Evolutionary conservation across 2,888 invertebrate genomes (phyloP).

Genomic region (Drosophila vallismaia): DNA sequence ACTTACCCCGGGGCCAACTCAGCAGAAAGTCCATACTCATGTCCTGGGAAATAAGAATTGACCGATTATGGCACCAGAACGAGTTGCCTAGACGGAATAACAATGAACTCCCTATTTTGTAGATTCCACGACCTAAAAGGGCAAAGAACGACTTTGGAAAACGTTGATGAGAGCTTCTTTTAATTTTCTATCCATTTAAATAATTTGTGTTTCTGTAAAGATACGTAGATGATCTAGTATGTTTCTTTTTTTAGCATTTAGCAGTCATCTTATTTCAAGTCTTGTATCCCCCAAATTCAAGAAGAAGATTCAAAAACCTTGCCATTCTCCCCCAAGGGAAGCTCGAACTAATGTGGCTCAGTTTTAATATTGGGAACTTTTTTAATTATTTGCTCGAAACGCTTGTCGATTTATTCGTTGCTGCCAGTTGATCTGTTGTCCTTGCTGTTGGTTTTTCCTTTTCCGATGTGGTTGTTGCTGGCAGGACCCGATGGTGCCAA

Average conservation of each 20-base stretch:
- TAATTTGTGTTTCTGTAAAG: too few relatives aligned
- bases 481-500: constrained; percentile 60
- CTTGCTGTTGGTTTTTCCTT: constrained; percentile 9
- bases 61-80: constrained; percentile 62
- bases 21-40: constrained; percentile 48
- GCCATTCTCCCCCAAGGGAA: background rate
- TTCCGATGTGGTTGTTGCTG: constrained; percentile 23
- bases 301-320: background rate
- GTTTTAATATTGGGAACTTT: constrained; percentile 83
- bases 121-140: too few relatives aligned
- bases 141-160: too few relatives aligned
- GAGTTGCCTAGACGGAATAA: constrained; percentile 36
- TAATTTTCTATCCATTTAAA: too few relatives aligned
- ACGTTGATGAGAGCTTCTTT: too few relatives aligned
- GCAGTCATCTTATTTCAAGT: background rate
- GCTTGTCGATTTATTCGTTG: constrained; percentile 73
- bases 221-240: too few relatives aligned
- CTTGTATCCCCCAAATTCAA: background rate
- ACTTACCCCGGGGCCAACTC: constrained; percentile 20
- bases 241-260: background rate
- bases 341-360: constrained; percentile 45
- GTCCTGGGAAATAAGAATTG: constrained; percentile 59
- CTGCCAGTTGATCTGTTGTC: constrained; percentile 68
- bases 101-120: background rate
- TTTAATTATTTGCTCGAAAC: constrained; percentile 81